Evolutionary conservation across 2,888 invertebrate genomes (phyloP), one percentile per base, ranked within the genome.

Genomic region (Rotaria macrura): DNA sequence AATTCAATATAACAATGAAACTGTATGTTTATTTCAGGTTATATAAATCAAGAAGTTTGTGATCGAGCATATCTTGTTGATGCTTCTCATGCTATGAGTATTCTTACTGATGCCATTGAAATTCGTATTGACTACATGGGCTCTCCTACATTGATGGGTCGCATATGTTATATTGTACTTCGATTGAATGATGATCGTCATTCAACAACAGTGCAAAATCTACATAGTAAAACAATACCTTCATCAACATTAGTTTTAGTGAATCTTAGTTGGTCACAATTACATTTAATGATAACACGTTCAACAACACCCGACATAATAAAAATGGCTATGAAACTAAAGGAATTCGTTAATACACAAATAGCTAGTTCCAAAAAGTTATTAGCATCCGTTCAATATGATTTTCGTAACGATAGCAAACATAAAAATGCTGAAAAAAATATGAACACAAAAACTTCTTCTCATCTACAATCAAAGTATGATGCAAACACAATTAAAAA

Each of bases 331-430:
- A 94, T 95, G 88, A 97, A 97, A 90, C 92, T 99, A 55, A 96
- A 96, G 89, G 96, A 97, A 91, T 99, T 99, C 92, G 97, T 99
- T 92, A 95, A 95, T 87, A 97, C 97, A 91, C 97, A 98, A 92
- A 96, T 97, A 90, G 96, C 96, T 90, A 96, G 95, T 88, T 95
- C 96, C 90, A 96, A 95, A 90, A 95, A 23, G 92, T 95, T 83
- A 29, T 79, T 85, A 14, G 57, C 84, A 85, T 83, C 83, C 38
- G 55, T 83, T 65, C 84, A 85, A 38, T 55, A 79, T 47, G 86
- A 86, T 85, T 84, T 86, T 29, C 47, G 83, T 84, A 43, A 83
- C 57, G 20, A 6, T 43, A 25, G 20, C 1, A 79, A 84, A 65
- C 40, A 47, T 54, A 85, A 84, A 55, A 83, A 14, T n/a, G 0